These are phyloP conservation scores for Calephelis perditalis DNA, from an alignment of 2,888 invertebrate genomes.

Conservation along the genomic window DNA sequence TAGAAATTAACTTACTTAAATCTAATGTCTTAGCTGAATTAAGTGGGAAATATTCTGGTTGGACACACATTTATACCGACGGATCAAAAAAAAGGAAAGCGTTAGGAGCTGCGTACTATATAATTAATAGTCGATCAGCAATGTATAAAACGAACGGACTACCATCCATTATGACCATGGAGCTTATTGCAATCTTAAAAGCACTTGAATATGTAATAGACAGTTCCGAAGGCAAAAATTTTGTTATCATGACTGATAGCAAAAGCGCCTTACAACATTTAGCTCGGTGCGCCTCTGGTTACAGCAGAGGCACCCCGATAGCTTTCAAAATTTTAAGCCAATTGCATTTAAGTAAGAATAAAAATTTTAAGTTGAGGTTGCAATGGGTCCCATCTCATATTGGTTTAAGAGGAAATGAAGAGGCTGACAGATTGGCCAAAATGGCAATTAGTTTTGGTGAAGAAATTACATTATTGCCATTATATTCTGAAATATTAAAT, in stretches of 20 bases:
- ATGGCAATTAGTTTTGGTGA: not conserved
- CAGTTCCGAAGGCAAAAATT: not conserved
- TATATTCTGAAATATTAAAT: not conserved
- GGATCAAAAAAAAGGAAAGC: not conserved
- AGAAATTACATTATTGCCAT: not conserved
- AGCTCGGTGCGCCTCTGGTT: slow-evolving; percentile 13
- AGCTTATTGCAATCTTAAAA: slow-evolving; percentile 14
- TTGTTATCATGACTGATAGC: slow-evolving; percentile 7
- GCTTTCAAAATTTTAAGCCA: slow-evolving; percentile 3
- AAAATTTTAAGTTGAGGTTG: too few species aligned
- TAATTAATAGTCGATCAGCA: not conserved
- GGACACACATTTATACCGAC: slow-evolving; percentile 7
- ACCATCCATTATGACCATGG: slow-evolving; percentile 6
- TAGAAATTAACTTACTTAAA: not conserved
- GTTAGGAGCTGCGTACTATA: not conserved
- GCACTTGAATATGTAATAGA: slow-evolving; percentile 1
- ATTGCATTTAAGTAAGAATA: too few species aligned
- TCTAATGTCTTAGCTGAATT: slow-evolving; percentile 1
- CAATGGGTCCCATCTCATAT: not conserved
- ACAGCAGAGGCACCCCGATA: slow-evolving; percentile 13
- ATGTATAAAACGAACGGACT: slow-evolving; percentile 2
- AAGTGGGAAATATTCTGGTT: slow-evolving; percentile 6
- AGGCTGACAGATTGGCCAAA: not conserved
- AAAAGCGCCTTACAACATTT: not conserved
- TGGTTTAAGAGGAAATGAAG: not conserved